Evolutionary conservation across 2,113 vertebrate species (phyloP), one percentile per base, ranked within the genome.

Genomic region (Delphinapterus leucas): DNA sequence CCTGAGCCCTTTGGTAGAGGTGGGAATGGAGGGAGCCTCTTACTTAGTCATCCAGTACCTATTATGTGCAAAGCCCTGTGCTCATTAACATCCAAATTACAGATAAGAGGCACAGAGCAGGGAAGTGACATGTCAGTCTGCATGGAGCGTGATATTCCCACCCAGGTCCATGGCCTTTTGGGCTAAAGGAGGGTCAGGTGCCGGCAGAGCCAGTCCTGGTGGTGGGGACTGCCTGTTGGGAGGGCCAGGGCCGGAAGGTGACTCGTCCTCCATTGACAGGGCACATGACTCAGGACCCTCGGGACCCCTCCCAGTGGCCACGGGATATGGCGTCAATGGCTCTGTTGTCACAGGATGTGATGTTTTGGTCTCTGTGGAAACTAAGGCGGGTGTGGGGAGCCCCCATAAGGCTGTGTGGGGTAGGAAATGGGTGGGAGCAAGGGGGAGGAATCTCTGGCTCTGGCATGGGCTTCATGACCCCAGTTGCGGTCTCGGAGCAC

Each of bases 291-390:
- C 98, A 97, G 86, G 92, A 97, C 89, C 86, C 86, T 36, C 0
- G 25, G 95, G 88, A 82, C 21, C 55, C 65, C 76, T 96, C 82
- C 96, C 73, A 25, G 74, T 47, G 61, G 68, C 82, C 74, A 63
- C 26, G 17, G 96, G 97, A 97, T 95, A 79, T 97, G 93, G 87
- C 95, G 74, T 97, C 97, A 97, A 93, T 90, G 94, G 68, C 38
- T 92, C 84, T 87, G 55, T 8, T 68, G 87, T 96, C 90, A 97
- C 74, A 96, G 97, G 96, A 95, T 44, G 1, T 76, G 97, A 93
- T 68, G 83, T 44, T 76, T 81, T 8, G n/a, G 86, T 95, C 58
- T 12, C 83, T 84, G 73, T 95, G 96, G 96, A 90, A 93, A 92
- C 73, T 49, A 67, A 61, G 71, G 38, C 0, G 11, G 84, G 79